A percentile compares a stretch with the other conserved stretches of the same genome.
Conservation (phyloP, 2,888 invertebrate species). For the Calephelis perditalis region DNA sequence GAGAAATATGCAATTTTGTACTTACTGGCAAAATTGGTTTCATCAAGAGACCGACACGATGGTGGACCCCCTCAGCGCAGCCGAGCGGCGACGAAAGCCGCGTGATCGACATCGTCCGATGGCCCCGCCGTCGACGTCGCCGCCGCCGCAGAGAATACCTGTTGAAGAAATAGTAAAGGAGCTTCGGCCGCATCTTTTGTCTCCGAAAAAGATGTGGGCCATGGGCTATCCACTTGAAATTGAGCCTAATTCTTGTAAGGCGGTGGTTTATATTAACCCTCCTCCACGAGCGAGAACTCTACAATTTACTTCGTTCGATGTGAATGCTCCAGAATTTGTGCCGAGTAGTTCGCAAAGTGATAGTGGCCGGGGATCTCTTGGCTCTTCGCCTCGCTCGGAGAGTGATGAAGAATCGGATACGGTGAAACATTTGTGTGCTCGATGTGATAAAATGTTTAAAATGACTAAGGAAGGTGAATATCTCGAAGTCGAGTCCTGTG, state of each 20-base stretch:
- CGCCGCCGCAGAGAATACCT: conserved; percentile 70
- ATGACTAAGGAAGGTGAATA: conserved; percentile 85
- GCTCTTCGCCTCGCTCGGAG: conserved; percentile 75
- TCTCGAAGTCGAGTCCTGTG: conserved; percentile 84
- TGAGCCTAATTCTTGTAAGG: conserved; percentile 77
- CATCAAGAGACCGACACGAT: conserved; percentile 69
- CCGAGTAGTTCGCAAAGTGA: conserved; percentile 74
- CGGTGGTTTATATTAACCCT: conserved; percentile 80
- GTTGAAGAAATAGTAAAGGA: conserved; percentile 77
- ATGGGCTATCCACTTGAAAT: conserved; percentile 86
- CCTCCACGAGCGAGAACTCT: conserved; percentile 64
- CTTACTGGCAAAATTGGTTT: conserved; percentile 69
- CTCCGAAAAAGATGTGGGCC: conserved; percentile 78
- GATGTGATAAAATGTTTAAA: conserved; percentile 85
- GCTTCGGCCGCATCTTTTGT: conserved; percentile 80
- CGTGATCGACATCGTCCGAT: conserved; percentile 68
- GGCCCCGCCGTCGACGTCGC: conserved; percentile 52
- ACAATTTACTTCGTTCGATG: conserved; percentile 73
- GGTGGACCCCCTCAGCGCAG: conserved; percentile 61
- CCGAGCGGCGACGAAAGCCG: conserved; percentile 64
- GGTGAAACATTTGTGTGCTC: conserved; percentile 81
- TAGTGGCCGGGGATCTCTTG: conserved; percentile 75
- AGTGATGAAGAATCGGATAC: conserved; percentile 77
- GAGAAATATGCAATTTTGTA: conserved; percentile 70
- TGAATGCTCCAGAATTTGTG: conserved; percentile 83